Base-by-base conservation (phyloP, 53 echinoderm and acorn worm species). In the Crossaster papposus region DNA sequence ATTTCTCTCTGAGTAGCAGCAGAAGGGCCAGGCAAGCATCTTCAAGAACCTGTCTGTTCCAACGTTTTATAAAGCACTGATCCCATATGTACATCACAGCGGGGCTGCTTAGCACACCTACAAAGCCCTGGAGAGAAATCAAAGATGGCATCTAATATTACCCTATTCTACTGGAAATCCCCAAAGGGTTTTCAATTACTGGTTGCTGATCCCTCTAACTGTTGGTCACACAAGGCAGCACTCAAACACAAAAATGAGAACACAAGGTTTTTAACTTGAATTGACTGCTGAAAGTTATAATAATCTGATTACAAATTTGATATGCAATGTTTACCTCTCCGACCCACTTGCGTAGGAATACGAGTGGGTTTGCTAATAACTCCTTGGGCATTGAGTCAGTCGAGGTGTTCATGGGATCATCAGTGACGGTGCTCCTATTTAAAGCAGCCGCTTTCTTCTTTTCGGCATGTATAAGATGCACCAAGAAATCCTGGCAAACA, bases 281-380 rank as follows among this genome's bases (percentile, higher is more conserved):
- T 44, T 44, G 44, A 44, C 44, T 7, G 6, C 44, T 9, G 9
- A 44, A 44, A 44, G 44, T 44, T 9, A 44, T 9, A 44, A 44
- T 44, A n/a, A n/a, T n/a, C n/a, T n/a, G 44, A 29, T 36, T 11
- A 30, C 11, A 54, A 51, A 32, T 62, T 22, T 32, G 26, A 63
- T 8, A 68, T 9, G 22, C 6, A 71, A 13, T 44, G 6, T 65
- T 68, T 91, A 95, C 95, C 91, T 95, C 95, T 50, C 95, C 95
- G 15, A 95, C 71, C 95, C 95, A 95, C 80, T 95, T 95, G 72
- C 95, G 90, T 84, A 93, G 92, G 74, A 95, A 93, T 82, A 95
- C 92, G 5, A 92, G 62, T 30, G 95, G 95, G 88, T 88, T 91
- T 20, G 95, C 90, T 34, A 95, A 83, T 24, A 93, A 68, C 32